Conservation (phyloP, 2,888 invertebrate species). For the Polydrusus tereticollis region DNA sequence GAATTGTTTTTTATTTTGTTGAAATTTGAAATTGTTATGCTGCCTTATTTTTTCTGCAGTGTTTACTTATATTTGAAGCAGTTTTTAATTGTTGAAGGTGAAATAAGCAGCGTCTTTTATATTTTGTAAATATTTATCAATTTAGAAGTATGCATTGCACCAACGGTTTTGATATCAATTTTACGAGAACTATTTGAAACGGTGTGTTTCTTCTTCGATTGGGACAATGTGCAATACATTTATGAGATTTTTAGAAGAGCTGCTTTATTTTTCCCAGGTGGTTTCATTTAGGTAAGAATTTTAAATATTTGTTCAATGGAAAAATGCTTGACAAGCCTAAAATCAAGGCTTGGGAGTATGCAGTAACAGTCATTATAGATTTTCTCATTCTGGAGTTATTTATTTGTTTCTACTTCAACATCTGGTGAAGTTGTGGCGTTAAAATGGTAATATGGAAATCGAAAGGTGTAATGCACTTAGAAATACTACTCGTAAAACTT, state of each 20-base stretch:
- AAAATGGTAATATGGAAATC: no score
- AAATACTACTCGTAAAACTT: no score
- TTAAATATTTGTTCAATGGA: background rate
- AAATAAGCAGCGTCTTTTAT: slow-evolving; percentile 16
- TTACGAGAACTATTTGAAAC: background rate
- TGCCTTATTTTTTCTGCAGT: slow-evolving; percentile 26
- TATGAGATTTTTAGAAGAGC: slow-evolving; percentile 8
- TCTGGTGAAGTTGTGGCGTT: no score
- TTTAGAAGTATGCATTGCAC: background rate
- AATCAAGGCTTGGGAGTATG: no score
- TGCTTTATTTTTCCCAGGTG: slow-evolving; percentile 6
- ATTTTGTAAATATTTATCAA: background rate
- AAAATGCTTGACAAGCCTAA: background rate
- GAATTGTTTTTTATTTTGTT: slow-evolving; percentile 31
- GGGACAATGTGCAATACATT: slow-evolving; percentile 16
- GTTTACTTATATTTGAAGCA: slow-evolving; percentile 19
- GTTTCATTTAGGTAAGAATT: slow-evolving; percentile 9
- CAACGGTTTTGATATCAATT: background rate
- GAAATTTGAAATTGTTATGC: slow-evolving; percentile 33
- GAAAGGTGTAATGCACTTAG: no score
- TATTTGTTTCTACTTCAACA: no score
- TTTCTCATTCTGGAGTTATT: no score
- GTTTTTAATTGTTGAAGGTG: slow-evolving; percentile 15
- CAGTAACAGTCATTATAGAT: no score
- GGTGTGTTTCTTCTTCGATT: background rate